A percentile compares a stretch with the other conserved stretches of the same genome.
These are phyloP conservation scores for Allobates femoralis DNA, from an alignment of 2,797 vertebrate genomes.

Conservation along the genomic window DNA sequence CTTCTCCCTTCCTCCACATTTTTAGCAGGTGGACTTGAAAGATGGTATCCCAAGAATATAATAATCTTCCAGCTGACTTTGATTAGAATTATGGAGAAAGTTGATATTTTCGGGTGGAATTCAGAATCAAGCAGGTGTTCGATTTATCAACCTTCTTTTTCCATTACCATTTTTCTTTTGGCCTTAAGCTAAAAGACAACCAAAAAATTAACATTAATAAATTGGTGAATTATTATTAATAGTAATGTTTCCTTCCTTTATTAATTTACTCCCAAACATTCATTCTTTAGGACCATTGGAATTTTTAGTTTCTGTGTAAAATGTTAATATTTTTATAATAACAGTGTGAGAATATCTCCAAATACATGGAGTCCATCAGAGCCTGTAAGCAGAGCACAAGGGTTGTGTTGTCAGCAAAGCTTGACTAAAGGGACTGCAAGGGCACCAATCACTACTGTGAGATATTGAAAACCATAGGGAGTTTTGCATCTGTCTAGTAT, in stretches of 20 bases:
- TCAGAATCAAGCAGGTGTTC: conserved; percentile 43
- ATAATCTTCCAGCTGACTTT: conserved; percentile 52
- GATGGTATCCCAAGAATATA: conserved; percentile 54
- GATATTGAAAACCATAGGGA: not conserved
- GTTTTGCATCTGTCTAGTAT: no score
- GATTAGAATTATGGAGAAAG: conserved; percentile 43
- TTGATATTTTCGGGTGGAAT: conserved; percentile 30
- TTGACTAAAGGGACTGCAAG: not conserved
- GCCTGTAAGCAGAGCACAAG: not conserved
- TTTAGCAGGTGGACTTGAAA: conserved; percentile 47
- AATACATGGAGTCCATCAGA: not conserved
- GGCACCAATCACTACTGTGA: not conserved
- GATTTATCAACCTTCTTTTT: conserved; percentile 43
- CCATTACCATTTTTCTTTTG: conserved; percentile 40
- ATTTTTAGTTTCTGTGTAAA: not conserved
- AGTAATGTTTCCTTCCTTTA: not conserved
- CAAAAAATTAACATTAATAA: conserved; percentile 31
- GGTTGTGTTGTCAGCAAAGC: not conserved
- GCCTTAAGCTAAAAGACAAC: conserved; percentile 28
- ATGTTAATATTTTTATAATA: not conserved
- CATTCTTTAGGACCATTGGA: not conserved
- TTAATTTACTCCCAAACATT: not conserved
- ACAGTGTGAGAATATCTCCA: not conserved
- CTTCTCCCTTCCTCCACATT: conserved; percentile 35
- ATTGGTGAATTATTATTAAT: conserved; percentile 14